These are phyloP conservation scores for Aelia acuminata DNA, from an alignment of 2,888 invertebrate genomes.

Conservation along the genomic window DNA sequence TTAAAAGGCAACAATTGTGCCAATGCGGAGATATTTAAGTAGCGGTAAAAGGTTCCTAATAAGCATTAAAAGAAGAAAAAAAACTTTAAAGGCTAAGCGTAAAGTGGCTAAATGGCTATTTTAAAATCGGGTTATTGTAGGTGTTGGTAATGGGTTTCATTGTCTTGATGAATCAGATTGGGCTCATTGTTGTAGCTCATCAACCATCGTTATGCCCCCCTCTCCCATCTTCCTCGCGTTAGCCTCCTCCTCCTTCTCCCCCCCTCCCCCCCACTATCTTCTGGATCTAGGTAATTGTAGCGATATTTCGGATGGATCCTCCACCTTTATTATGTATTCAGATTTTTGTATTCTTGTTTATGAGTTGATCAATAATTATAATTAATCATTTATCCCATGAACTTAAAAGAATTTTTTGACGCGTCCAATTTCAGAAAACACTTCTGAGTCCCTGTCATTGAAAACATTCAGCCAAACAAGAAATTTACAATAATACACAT, in stretches of 20 bases:
- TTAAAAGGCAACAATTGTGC: neutral
- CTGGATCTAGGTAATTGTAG: neutral
- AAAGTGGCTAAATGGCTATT: slow-evolving; percentile 2
- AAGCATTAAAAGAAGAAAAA: neutral
- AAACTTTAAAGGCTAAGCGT: neutral
- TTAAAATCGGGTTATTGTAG: slow-evolving; percentile 29
- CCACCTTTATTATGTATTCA: neutral
- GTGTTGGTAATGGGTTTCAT: slow-evolving; percentile 1
- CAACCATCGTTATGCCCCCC: slow-evolving; percentile 17
- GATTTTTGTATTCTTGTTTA: neutral
- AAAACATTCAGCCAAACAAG: no score
- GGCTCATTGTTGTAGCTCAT: slow-evolving; percentile 1
- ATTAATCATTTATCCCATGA: neutral
- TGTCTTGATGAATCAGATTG: neutral
- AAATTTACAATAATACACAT: no score
- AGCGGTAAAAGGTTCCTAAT: neutral
- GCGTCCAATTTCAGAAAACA: no score
- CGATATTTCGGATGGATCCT: neutral
- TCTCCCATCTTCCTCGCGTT: neutral
- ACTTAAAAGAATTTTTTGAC: no score
- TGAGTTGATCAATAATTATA: neutral
- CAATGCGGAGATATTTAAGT: neutral
- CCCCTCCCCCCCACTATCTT: neutral
- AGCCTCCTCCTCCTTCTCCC: neutral
- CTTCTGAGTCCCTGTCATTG: no score